Evolutionary conservation across 1,140 invertebrate genomes (phyloP).

Genomic region (Aphelinus certus): DNA sequence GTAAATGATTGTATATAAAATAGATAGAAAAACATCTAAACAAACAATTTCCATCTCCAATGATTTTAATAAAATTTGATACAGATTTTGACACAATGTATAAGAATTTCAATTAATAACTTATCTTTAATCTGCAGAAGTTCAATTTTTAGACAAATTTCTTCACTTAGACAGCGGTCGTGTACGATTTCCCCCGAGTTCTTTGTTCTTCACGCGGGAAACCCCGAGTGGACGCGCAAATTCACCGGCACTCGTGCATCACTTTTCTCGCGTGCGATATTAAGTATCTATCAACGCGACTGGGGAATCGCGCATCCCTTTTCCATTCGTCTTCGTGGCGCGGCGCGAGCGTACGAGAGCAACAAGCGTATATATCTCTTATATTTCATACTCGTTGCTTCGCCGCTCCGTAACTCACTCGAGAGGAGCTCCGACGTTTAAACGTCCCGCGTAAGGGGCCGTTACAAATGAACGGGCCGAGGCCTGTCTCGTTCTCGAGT

Average conservation of each 20-base stretch:
- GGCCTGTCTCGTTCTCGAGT: not conserved
- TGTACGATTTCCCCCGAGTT: no score
- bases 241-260: not conserved
- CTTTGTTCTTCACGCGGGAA: no score
- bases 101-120: no score
- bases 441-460: not conserved
- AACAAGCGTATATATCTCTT: not conserved
- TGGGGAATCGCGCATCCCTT: slow-evolving; percentile 11
- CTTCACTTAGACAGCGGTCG: no score
- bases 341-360: not conserved
- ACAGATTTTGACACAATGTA: no score
- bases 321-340: slow-evolving; percentile 17
- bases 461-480: slow-evolving; percentile 27
- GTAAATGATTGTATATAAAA: no score
- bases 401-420: slow-evolving; percentile 5
- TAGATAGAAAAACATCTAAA: no score
- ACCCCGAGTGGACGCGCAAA: not conserved
- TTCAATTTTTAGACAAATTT: no score
- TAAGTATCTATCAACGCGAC: not conserved
- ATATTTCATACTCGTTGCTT: not conserved
- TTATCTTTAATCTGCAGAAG: no score
- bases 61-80: no score
- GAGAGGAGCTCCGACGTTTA: slow-evolving; percentile 5
- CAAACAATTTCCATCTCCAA: no score
- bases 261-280: slow-evolving; percentile 15